Conservation (phyloP, 2,797 vertebrate genomes). For the Petrocephalus schoutedeni region DNA sequence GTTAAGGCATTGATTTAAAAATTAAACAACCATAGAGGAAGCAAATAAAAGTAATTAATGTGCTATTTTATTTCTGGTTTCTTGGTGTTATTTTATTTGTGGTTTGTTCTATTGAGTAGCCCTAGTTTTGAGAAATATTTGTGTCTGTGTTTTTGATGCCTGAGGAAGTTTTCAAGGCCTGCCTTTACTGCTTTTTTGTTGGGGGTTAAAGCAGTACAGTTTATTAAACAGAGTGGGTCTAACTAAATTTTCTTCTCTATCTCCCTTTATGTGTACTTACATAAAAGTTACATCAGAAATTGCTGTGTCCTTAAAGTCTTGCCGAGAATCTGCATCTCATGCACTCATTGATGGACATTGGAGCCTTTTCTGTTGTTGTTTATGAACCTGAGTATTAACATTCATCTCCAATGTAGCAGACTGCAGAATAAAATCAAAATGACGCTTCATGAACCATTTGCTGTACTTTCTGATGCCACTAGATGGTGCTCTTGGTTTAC, state of each 20-base stretch:
- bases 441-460: neutral
- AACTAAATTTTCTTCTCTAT: neutral
- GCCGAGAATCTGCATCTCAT: neutral
- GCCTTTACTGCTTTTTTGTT: neutral
- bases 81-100: neutral
- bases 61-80: neutral
- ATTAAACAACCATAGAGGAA: neutral
- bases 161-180: neutral
- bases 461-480: neutral
- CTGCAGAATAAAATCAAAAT: neutral
- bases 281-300: neutral
- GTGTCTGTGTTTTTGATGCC: neutral
- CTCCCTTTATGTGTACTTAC: neutral
- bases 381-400: slow-evolving; percentile 50
- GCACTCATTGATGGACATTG: slow-evolving; percentile 47
- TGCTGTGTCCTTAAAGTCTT: neutral
- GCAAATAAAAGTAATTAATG: neutral
- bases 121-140: neutral
- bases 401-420: slow-evolving; percentile 41
- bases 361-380: slow-evolving; percentile 45
- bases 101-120: neutral
- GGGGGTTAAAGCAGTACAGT: neutral
- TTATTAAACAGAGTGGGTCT: neutral
- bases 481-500: neutral
- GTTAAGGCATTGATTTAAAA: neutral